These are phyloP conservation scores for Petrophora chlorosata DNA, from an alignment of 2,888 invertebrate species.

Conservation along the genomic window DNA sequence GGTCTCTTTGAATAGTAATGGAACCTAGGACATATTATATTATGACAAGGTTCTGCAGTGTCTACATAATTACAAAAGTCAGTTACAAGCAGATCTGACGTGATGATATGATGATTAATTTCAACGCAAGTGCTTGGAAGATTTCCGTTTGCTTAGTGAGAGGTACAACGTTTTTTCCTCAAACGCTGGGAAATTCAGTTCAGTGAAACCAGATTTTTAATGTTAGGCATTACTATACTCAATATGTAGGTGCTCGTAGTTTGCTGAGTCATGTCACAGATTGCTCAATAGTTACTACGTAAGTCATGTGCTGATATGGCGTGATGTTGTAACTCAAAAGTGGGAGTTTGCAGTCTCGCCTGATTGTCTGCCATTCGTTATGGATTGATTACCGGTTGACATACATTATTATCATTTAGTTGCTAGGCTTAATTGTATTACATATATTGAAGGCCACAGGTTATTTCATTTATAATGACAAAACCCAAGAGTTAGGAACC, in stretches of 20 bases:
- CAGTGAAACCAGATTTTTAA: background rate
- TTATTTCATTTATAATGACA: background rate
- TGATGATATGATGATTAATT: slow-evolving; percentile 21
- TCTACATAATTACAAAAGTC: background rate
- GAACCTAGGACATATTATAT: background rate
- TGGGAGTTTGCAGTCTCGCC: slow-evolving; percentile 1
- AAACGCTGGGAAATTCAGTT: background rate
- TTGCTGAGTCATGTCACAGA: too few species aligned
- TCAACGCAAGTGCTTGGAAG: slow-evolving; percentile 13
- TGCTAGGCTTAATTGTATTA: too few species aligned
- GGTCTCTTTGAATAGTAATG: background rate
- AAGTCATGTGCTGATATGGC: slow-evolving; percentile 14
- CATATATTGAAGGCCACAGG: too few species aligned
- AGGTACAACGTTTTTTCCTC: slow-evolving; percentile 5
- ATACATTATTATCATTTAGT: too few species aligned
- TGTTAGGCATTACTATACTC: background rate
- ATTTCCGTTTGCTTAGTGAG: slow-evolving; percentile 4
- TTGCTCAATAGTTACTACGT: background rate
- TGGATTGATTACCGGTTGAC: slow-evolving; percentile 1
- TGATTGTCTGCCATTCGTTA: background rate
- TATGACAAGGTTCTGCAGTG: background rate
- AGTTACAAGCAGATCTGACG: slow-evolving; percentile 4
- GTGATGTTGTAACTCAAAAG: slow-evolving; percentile 20
- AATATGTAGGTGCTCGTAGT: too few species aligned
- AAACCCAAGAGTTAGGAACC: too few species aligned